Conservation (phyloP, 2,113 vertebrate species). For the Tricholaema leucomelas region DNA sequence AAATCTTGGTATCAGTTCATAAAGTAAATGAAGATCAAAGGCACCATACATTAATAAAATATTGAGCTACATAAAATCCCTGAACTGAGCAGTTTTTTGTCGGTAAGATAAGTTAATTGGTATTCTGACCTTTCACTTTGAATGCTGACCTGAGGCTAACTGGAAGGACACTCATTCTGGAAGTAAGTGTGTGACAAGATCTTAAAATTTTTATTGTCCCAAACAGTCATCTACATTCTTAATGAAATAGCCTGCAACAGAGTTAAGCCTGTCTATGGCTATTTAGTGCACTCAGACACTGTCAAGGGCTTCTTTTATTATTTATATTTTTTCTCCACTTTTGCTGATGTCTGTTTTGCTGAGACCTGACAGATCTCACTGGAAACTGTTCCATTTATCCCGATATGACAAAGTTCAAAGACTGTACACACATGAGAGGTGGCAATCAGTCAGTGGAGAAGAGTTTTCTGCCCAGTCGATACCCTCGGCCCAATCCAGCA, state of each 20-base stretch:
- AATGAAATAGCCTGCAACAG: neutral
- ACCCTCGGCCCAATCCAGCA: neutral
- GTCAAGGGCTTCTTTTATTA: conserved; percentile 26
- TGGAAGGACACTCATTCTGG: neutral
- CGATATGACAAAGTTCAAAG: neutral
- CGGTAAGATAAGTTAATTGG: neutral
- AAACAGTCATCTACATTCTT: neutral
- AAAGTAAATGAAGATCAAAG: conserved; percentile 12
- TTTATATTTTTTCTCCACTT: conserved; percentile 10
- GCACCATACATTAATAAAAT: conserved; percentile 8
- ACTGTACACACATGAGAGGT: neutral
- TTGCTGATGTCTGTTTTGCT: conserved; percentile 14
- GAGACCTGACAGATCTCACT: conserved; percentile 2
- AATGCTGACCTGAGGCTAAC: neutral
- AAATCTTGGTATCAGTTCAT: neutral
- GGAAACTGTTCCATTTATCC: conserved; percentile 24
- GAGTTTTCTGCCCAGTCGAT: conserved; percentile 19
- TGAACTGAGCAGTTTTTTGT: neutral
- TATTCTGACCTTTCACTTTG: conserved; percentile 36
- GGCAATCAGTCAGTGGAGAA: conserved; percentile 28
- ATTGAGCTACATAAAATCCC: neutral
- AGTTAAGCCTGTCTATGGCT: neutral
- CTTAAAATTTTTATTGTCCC: conserved; percentile 30
- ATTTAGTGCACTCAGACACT: neutral
- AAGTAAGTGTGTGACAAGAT: neutral